Conservation (phyloP, 2,797 vertebrate species). For the Eutrigla gurnardus region DNA sequence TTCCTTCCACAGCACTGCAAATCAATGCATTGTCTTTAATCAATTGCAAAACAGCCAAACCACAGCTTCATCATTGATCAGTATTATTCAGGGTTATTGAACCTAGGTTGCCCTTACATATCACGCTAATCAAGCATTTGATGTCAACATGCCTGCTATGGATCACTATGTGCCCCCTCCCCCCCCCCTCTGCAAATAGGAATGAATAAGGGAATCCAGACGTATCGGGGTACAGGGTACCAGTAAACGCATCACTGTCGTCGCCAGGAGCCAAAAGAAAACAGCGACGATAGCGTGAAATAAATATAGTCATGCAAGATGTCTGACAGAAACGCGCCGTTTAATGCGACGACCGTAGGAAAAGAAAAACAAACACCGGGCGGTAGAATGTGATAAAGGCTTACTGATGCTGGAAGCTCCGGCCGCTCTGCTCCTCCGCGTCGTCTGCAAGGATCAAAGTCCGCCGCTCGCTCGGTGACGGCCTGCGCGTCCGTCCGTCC, state of each 20-base stretch:
- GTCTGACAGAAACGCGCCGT: neutral
- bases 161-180: neutral
- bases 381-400: constrained; percentile 7
- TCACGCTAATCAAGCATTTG: neutral
- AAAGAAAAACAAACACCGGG: neutral
- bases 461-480: constrained; percentile 16
- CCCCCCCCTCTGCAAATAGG: neutral
- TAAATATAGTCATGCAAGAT: neutral
- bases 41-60: neutral
- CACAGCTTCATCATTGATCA: neutral
- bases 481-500: neutral
- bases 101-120: neutral
- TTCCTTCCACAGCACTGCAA: neutral
- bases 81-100: neutral
- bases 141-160: neutral
- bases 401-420: constrained; percentile 53
- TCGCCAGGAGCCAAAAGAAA: constrained; percentile 13
- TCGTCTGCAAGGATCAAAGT: constrained; percentile 29
- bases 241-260: neutral
- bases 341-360: neutral
- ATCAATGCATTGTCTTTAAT: neutral
- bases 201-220: neutral
- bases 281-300: neutral
- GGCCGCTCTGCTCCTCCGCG: constrained; percentile 25
- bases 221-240: fast-evolving